phyloP scores from a whole-genome alignment of 2,797 vertebrate species.

The Cyprinella venusta region DNA sequence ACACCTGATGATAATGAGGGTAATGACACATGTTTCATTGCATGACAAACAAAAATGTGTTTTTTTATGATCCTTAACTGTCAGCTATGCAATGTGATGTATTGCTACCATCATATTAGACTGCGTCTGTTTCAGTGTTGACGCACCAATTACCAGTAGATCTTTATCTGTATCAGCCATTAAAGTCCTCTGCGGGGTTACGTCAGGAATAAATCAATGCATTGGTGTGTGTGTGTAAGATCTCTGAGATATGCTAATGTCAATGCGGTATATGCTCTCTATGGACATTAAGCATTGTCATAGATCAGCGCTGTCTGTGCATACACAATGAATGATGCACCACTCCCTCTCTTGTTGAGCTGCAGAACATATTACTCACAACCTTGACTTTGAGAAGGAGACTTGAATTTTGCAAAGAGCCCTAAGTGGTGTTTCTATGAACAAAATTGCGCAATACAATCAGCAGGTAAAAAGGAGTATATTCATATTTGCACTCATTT shows the following conservation, averaged over 20 bases:
- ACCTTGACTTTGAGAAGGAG: slow-evolving; percentile 46
- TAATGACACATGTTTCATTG: not conserved
- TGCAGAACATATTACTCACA: slow-evolving; percentile 40
- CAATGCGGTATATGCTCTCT: slow-evolving; percentile 21
- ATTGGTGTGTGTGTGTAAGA: slow-evolving; percentile 1
- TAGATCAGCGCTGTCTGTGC: slow-evolving; percentile 16
- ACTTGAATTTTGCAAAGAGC: slow-evolving; percentile 14
- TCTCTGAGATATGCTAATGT: slow-evolving; percentile 27
- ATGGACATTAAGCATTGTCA: slow-evolving; percentile 28
- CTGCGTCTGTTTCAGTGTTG: slow-evolving; percentile 8
- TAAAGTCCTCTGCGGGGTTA: slow-evolving; percentile 5
- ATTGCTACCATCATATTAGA: not conserved
- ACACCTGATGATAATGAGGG: slow-evolving; percentile 1
- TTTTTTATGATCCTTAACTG: slow-evolving; percentile 7
- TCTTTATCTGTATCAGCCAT: slow-evolving; percentile 13
- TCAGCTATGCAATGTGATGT: not conserved
- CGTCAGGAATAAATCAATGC: slow-evolving; percentile 27
- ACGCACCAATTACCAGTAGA: not conserved
- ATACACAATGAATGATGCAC: slow-evolving; percentile 27
- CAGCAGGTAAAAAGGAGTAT: not conserved
- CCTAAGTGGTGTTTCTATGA: slow-evolving; percentile 15
- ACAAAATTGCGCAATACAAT: not conserved
- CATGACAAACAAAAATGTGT: not conserved
- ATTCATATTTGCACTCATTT: not conserved
- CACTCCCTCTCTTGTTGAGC: slow-evolving; percentile 4